A percentile compares a stretch with the other conserved stretches of the same genome.
Conservation (phyloP, 2,888 invertebrate genomes). For the Ophonus ardosiacus region DNA sequence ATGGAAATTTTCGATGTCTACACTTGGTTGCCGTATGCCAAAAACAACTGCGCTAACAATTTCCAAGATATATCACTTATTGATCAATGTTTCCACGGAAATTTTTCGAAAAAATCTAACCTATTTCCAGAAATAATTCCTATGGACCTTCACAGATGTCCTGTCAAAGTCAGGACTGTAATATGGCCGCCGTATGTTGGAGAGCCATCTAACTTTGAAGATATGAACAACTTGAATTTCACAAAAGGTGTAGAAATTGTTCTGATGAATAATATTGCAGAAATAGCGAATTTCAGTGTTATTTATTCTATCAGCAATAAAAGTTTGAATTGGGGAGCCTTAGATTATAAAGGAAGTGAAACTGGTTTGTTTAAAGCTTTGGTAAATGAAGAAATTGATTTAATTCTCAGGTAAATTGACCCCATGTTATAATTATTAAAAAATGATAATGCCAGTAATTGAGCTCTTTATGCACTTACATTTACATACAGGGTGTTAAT, state of each 20-base stretch:
- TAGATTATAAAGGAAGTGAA: slow-evolving; percentile 65
- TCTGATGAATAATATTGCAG: slow-evolving; percentile 65
- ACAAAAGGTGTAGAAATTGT: slow-evolving; percentile 66
- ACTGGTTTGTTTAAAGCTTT: slow-evolving; percentile 66
- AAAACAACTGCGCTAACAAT: slow-evolving; percentile 40
- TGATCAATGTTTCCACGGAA: slow-evolving; percentile 65
- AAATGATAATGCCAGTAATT: too few species aligned
- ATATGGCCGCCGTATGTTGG: slow-evolving; percentile 72
- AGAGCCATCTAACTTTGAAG: slow-evolving; percentile 61
- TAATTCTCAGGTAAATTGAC: slow-evolving; percentile 60
- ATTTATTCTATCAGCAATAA: slow-evolving; percentile 65
- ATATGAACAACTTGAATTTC: slow-evolving; percentile 56
- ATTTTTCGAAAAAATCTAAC: slow-evolving; percentile 52
- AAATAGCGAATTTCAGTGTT: slow-evolving; percentile 64
- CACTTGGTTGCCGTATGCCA: slow-evolving; percentile 52
- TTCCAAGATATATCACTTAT: slow-evolving; percentile 30
- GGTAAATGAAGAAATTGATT: slow-evolving; percentile 64
- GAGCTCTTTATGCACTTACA: too few species aligned
- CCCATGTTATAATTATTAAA: too few species aligned
- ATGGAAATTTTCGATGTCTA: slow-evolving; percentile 14
- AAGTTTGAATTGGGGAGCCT: slow-evolving; percentile 65
- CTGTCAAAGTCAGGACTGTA: slow-evolving; percentile 70
- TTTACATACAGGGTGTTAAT: too few species aligned
- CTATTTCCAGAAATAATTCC: slow-evolving; percentile 71
- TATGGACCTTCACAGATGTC: slow-evolving; percentile 70